Percentiles rank a stretch among this genome's conserved stretches.
Evolutionary conservation across 2,113 vertebrate species (phyloP).

Genomic region (Epinephelus moara): DNA sequence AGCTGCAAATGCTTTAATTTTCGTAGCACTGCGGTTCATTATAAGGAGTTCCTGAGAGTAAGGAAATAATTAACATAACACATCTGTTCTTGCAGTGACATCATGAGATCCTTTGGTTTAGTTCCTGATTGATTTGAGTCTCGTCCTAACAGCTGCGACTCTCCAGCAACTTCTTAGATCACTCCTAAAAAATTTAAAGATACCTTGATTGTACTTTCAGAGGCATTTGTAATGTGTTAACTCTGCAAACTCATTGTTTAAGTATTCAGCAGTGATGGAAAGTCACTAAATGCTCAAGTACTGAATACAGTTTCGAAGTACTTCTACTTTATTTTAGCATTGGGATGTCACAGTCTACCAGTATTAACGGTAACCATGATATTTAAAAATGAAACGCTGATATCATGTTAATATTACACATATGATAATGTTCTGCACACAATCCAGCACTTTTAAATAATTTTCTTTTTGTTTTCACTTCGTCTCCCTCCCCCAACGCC

Average conservation of each 20-base stretch:
- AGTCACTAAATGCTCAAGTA: neutral
- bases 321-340: neutral
- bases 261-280: neutral
- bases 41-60: constrained; percentile 25
- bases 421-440: no score
- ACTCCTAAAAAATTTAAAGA: neutral
- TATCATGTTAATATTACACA: no score
- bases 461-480: no score
- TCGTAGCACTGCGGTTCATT: constrained; percentile 23
- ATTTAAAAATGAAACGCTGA: no score
- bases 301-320: neutral
- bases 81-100: constrained; percentile 43
- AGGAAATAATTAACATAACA: constrained; percentile 36
- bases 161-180: constrained; percentile 4
- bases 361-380: no score
- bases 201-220: neutral
- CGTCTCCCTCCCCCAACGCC: no score
- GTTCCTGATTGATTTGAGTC: constrained; percentile 30
- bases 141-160: constrained; percentile 25
- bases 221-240: neutral
- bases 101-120: constrained; percentile 35
- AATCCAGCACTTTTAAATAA: no score
- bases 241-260: constrained; percentile 3
- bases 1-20: constrained; percentile 34
- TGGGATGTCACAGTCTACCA: no score